Evolutionary conservation across 2,888 invertebrate genomes (phyloP), one percentile per base, ranked within the genome.

Genomic region (Pycnomerus fuliginosus): DNA sequence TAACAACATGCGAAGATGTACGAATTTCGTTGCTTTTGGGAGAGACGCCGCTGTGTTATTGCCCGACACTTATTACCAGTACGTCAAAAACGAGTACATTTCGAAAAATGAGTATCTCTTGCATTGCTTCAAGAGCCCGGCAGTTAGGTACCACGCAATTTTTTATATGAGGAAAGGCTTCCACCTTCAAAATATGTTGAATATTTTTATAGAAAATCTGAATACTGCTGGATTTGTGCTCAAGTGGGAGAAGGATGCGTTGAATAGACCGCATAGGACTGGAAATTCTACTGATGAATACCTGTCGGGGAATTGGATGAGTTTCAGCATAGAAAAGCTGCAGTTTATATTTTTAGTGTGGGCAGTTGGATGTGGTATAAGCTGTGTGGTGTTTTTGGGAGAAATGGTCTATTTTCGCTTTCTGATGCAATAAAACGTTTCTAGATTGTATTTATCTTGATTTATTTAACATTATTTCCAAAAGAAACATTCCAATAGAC

Each of bases 121-220:
- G 14, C 17, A 38, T 36, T 38, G 38, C 14, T 38, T 38, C 23
- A 36, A 36, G 8, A 14, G 37, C 4, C 12, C 37, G 8, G 10
- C 15, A 4, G 4, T 38, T 11, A 10, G 13, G 3, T 37, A 37
- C 23, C 17, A 35, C 7, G 8, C 14, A 3, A 29, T 8, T 37
- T 7, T 38, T 37, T 8, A 38, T 3, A 34, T 38, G 33, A 38
- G 14, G 16, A 38, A 38, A 37, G 34, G 34, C 3, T 36, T 16
- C 12, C 25, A 8, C 8, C 11, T 38, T n/a, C 8, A 25, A 7
- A 10, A 38, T 7, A 3, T n/a, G 5, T 11, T 38, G 3, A 36
- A 38, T 36, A 37, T 7, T 11, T 10, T 38, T 15, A 38, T 38
- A 11, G 7, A 14, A 3, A 4, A 16, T 5, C 37, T 38, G 3